Base-by-base conservation (phyloP, 2,888 invertebrate species). In the Gerosis bhagava region DNA sequence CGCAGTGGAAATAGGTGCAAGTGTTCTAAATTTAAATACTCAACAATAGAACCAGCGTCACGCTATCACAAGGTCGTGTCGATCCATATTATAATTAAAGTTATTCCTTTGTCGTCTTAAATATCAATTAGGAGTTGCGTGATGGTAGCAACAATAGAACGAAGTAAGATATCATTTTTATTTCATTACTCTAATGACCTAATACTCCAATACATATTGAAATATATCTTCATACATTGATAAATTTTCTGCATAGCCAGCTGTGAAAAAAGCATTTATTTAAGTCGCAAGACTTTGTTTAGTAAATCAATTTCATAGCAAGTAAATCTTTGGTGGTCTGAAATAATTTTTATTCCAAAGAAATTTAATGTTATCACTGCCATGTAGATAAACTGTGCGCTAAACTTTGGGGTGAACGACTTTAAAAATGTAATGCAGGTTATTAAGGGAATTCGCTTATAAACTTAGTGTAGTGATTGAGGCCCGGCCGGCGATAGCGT, bases 401-500 rank as follows among this genome's bases (percentile, higher is more conserved):
- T 25, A 49, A 41, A 44, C 44, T 42, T 31, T 22, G 42, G 49
- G 62, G 62, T 64, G 62, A 50, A 56, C 56, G 63, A 63, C 59
- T 58, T 51, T 58, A 59, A 61, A 64, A 58, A 66, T 59, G 65
- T n/a, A 65, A 64, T 63, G 59, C 61, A 59, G 50, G 58, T 60
- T 67, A 63, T 63, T 66, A 68, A 57, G 65, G 66, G 69, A 67
- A 69, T 77, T 77, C 70, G 71, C 74, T 68, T 65, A 59, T 73
- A 75, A 77, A 75, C 67, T 79, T 74, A 67, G 62, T 62, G 65
- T 59, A 60, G 54, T 59, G 65, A 65, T 67, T 61, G 64, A 70
- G 65, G 67, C 63, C 67, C 63, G 65, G 66, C 67, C 70, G 69
- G 67, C 73, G 56, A 79, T 83, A 71, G 84, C 86, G 87, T 86